phyloP scores from a whole-genome alignment of 1,140 invertebrate species.

The Coptotermes formosanus region DNA sequence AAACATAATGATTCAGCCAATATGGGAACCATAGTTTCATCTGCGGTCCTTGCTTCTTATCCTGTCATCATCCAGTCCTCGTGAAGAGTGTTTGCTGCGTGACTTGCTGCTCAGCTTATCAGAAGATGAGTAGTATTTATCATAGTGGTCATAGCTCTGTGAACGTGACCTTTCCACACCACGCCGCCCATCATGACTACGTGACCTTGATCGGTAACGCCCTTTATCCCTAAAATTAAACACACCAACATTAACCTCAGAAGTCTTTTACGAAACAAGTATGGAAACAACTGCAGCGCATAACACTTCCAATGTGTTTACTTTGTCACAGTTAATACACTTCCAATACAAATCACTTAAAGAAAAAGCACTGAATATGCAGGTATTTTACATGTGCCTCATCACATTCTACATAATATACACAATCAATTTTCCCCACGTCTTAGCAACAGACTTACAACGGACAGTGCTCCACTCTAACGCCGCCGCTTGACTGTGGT shows the following conservation, averaged over 20 bases:
- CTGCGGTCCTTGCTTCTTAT: neutral
- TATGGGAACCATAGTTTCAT: neutral
- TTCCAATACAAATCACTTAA: neutral
- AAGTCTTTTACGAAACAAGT: no score
- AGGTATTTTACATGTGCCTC: no score
- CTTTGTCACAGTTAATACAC: neutral
- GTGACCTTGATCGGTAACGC: conserved; percentile 24
- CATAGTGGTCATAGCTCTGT: conserved; percentile 7
- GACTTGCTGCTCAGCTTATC: conserved; percentile 17
- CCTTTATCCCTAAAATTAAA: conserved; percentile 26
- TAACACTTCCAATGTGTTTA: no score
- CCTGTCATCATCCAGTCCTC: conserved; percentile 3
- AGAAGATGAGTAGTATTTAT: neutral
- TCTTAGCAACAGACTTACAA: no score
- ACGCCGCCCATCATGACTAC: conserved; percentile 20
- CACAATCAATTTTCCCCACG: no score
- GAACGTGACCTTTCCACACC: neutral
- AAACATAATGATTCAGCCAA: neutral
- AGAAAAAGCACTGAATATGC: no score
- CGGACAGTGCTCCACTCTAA: no score
- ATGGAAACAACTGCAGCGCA: no score
- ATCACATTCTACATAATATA: no score
- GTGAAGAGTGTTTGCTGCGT: neutral
- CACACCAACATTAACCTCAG: no score
- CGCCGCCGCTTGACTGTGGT: no score